phyloP scores from a whole-genome alignment of 2,888 invertebrate genomes.

The Reticulitermes lucifugus region DNA sequence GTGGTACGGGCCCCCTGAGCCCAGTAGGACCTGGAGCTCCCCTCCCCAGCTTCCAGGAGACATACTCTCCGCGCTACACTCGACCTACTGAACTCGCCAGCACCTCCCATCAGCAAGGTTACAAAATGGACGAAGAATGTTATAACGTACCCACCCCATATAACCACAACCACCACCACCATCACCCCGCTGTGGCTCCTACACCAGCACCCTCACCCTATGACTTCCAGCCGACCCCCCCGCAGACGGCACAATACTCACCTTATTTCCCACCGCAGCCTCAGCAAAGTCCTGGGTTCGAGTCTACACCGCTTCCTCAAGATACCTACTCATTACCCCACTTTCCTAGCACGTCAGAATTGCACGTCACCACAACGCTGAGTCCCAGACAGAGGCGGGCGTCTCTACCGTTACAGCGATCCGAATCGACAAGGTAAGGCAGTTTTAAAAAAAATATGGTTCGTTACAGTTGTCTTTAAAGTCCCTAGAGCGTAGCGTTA shows the following conservation, averaged over 20 bases:
- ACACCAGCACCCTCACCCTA: slow-evolving; percentile 66
- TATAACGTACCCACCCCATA: slow-evolving; percentile 69
- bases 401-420: slow-evolving; percentile 82
- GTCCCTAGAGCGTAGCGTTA: too few relatives aligned
- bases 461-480: not conserved
- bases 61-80: slow-evolving; percentile 76
- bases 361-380: slow-evolving; percentile 75
- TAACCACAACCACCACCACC: slow-evolving; percentile 55
- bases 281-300: slow-evolving; percentile 63
- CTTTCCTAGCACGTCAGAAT: slow-evolving; percentile 75
- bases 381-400: slow-evolving; percentile 77
- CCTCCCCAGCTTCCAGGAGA: slow-evolving; percentile 90
- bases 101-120: slow-evolving; percentile 64
- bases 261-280: slow-evolving; percentile 64
- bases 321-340: slow-evolving; percentile 79
- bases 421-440: slow-evolving; percentile 78
- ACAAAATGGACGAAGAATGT: slow-evolving; percentile 90
- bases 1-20: slow-evolving; percentile 60
- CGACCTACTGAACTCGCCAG: slow-evolving; percentile 44
- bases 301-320: slow-evolving; percentile 65
- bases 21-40: slow-evolving; percentile 65
- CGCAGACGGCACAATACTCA: slow-evolving; percentile 58
- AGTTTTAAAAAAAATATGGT: not conserved
- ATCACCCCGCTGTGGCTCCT: slow-evolving; percentile 57
- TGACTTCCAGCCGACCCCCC: slow-evolving; percentile 65